Evolutionary conservation across 2,797 vertebrate genomes (phyloP).

Genomic region (Spea hammondii): DNA sequence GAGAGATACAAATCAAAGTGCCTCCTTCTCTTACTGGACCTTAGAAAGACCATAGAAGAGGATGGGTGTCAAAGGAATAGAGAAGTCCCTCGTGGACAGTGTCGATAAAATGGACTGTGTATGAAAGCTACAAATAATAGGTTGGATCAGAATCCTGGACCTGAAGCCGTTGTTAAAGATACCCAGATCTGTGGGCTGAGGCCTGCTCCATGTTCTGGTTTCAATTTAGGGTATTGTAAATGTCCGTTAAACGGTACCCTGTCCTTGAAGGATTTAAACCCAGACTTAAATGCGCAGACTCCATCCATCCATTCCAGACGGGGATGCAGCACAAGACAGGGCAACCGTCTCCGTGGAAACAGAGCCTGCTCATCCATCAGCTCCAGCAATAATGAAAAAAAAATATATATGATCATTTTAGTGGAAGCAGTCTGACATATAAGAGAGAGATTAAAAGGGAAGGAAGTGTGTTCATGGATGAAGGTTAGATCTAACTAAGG

Average conservation of each 20-base stretch:
- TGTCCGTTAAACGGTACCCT: not conserved
- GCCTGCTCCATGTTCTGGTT: no score
- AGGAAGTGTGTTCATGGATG: not conserved
- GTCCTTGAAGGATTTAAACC: constrained; percentile 20
- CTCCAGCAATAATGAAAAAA: constrained; percentile 4
- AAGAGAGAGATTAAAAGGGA: constrained; percentile 6
- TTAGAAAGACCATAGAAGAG: no score
- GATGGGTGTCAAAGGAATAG: no score
- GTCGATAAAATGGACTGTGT: no score
- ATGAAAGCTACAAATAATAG: no score
- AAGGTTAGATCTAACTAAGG: no score
- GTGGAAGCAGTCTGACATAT: constrained; percentile 10
- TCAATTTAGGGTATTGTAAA: not conserved
- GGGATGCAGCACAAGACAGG: constrained; percentile 3
- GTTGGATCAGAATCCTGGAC: no score
- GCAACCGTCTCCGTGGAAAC: constrained; percentile 31
- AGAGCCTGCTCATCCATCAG: constrained; percentile 24
- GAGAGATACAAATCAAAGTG: no score
- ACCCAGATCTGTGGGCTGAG: no score
- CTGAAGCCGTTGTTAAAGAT: no score
- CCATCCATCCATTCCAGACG: constrained; percentile 16
- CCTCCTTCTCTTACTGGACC: no score
- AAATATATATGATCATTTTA: constrained; percentile 18
- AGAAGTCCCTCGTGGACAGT: no score
- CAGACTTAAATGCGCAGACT: constrained; percentile 19